phyloP scores from a whole-genome alignment of 2,113 vertebrate genomes.

The Engystomops pustulosus region DNA sequence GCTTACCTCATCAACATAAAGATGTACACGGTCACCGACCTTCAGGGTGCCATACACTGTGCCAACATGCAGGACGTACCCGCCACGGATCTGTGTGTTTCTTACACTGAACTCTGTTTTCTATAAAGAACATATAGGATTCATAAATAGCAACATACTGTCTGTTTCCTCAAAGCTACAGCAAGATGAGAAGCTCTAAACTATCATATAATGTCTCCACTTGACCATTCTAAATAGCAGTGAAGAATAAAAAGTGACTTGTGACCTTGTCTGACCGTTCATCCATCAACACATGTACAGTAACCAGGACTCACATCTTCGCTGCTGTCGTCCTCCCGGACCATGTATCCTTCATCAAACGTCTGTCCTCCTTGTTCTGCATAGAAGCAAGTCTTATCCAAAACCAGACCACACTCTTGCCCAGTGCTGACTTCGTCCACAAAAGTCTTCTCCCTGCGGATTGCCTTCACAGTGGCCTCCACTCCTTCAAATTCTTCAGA shows the following conservation, averaged over 20 bases:
- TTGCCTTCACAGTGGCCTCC: conserved; percentile 83
- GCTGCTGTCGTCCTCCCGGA: conserved; percentile 81
- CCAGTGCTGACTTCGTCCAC: conserved; percentile 87
- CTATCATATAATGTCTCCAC: neutral
- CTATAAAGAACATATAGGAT: conserved; percentile 66
- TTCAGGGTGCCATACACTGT: conserved; percentile 87
- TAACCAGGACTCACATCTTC: conserved; percentile 88
- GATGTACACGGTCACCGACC: conserved; percentile 85
- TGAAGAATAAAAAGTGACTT: neutral
- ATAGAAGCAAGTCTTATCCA: conserved; percentile 93
- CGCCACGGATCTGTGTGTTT: conserved; percentile 92
- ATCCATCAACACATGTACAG: neutral
- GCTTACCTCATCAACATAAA: conserved; percentile 92
- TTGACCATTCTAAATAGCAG: neutral
- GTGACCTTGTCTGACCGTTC: too few relatives aligned
- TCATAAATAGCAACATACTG: neutral
- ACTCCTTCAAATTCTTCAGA: conserved; percentile 79
- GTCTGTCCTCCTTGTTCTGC: conserved; percentile 97
- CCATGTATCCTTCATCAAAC: conserved; percentile 92
- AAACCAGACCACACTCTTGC: conserved; percentile 91
- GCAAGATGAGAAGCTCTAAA: neutral
- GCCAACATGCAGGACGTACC: conserved; percentile 90
- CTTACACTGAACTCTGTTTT: conserved; percentile 95
- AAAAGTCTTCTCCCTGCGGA: conserved; percentile 89
- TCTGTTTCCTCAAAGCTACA: too few relatives aligned